phyloP scores from a whole-genome alignment of 2,113 vertebrate genomes.

The Coreoperca whiteheadi region DNA sequence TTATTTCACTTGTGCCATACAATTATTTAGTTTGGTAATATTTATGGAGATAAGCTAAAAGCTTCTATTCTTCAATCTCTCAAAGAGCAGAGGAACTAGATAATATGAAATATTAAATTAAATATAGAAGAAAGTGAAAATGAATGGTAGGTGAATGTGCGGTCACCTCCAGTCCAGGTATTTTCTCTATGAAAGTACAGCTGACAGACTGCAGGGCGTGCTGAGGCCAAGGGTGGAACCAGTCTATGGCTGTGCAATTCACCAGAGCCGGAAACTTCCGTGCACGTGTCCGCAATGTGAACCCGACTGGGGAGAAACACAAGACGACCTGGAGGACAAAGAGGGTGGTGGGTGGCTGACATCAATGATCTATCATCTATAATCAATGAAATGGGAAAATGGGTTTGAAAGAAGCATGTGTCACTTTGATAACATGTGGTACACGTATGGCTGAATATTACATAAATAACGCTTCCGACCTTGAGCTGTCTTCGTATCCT shows the following conservation, averaged over 20 bases:
- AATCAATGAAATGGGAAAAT: background rate
- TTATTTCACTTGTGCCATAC: background rate
- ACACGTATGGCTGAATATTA: background rate
- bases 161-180: conserved; percentile 78
- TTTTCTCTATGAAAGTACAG: conserved; percentile 82
- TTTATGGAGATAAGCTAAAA: background rate
- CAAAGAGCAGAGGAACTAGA: background rate
- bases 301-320: conserved; percentile 85
- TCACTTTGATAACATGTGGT: background rate
- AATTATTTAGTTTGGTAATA: background rate
- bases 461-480: conserved; percentile 59
- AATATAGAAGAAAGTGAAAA: background rate
- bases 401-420: background rate
- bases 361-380: too few relatives aligned
- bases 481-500: conserved; percentile 87
- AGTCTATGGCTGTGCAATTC: conserved; percentile 79
- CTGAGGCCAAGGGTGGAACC: conserved; percentile 80
- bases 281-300: conserved; percentile 80
- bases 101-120: background rate
- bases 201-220: conserved; percentile 81
- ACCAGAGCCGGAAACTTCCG: conserved; percentile 83
- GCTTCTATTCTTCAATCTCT: background rate
- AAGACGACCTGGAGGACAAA: conserved; percentile 78
- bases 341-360: background rate
- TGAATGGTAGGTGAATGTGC: background rate